Evolutionary conservation across 2,888 invertebrate species (phyloP), one percentile per base, ranked within the genome.

Genomic region (Sarcophaga variegata): DNA sequence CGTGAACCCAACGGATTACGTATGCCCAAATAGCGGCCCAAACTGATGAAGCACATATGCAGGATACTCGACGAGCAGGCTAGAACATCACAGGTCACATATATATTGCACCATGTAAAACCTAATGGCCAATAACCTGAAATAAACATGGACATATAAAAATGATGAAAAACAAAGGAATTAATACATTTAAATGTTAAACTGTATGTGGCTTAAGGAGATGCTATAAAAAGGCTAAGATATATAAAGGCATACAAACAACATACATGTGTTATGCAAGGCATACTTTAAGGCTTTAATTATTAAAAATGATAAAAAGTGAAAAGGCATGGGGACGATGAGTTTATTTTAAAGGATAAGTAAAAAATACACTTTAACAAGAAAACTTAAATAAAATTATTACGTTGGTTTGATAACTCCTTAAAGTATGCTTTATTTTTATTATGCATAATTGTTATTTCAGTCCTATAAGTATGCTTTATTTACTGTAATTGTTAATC

Each of bases 1-100:
- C 97, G 94, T 71, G 97, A 97, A 91, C 96, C 97, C 92, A 99
- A 94, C 0, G 99, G 99, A 93, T 97, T 97, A 76, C 98, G 95
- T 91, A 98, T 97, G 85, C 98, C 98, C 90, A 98, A 94, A 93
- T 97, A 98, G 88, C 98, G 95, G 89, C 97, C 97, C 85, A 97
- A 93, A 76, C 97, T 97, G 90, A 97, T 97, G 93, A 97, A 97
- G 91, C 98, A 98, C 95, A 99, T 97, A 94, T 99, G 99, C 95
- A 98, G 96, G 92, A 99, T 99, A 93, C 98, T 98, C 8, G 98
- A 97, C 0, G 98, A 98, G 92, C 99, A 99, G 81, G 98, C 98
- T 82, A 99, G 94, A 71, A 99, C 98, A 93, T 99, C 99, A 91
- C 98, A 97, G n/a, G 98, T 98, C 88, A 98, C 97, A 94, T 98